A percentile compares a stretch with the other conserved stretches of the same genome.
phyloP scores from a whole-genome alignment of 1,140 invertebrate genomes.

The Ditylenchus dipsaci region DNA sequence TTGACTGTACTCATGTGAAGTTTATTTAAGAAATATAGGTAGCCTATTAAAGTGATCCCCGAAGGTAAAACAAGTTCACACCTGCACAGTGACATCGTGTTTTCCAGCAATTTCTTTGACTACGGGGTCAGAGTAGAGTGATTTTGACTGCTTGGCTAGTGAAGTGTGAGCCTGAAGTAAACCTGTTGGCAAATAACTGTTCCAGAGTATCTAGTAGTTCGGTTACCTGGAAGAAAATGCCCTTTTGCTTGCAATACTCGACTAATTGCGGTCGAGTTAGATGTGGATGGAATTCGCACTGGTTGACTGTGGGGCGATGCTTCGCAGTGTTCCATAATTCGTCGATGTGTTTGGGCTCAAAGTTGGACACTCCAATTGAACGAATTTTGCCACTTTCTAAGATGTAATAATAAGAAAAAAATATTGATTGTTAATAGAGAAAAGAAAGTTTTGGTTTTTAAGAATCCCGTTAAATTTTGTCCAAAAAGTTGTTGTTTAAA shows the following conservation, averaged over 20 bases:
- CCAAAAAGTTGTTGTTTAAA: no score
- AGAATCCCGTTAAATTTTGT: no score
- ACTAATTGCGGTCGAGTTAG: constrained; percentile 57
- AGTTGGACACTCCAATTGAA: constrained; percentile 80
- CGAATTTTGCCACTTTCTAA: constrained; percentile 61
- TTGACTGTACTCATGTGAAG: no score
- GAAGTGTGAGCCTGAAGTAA: constrained; percentile 35
- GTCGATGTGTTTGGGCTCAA: constrained; percentile 69
- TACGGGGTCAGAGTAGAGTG: constrained; percentile 28
- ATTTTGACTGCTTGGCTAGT: constrained; percentile 27
- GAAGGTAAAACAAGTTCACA: no score
- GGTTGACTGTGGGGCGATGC: constrained; percentile 72
- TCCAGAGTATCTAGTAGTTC: no score
- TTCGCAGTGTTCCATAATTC: constrained; percentile 66
- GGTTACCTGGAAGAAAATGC: constrained; percentile 61
- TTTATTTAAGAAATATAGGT: no score
- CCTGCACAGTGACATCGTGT: constrained; percentile 34
- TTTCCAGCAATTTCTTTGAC: constrained; percentile 41
- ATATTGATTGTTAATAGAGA: no score
- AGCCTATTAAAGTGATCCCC: no score
- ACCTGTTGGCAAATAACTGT: no score
- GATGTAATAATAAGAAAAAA: no score
- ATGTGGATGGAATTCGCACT: constrained; percentile 63
- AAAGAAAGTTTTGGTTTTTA: no score
- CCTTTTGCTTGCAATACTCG: constrained; percentile 58